phyloP scores from a whole-genome alignment of 2,797 vertebrate species.

The Spinibarbus caldwelli region DNA sequence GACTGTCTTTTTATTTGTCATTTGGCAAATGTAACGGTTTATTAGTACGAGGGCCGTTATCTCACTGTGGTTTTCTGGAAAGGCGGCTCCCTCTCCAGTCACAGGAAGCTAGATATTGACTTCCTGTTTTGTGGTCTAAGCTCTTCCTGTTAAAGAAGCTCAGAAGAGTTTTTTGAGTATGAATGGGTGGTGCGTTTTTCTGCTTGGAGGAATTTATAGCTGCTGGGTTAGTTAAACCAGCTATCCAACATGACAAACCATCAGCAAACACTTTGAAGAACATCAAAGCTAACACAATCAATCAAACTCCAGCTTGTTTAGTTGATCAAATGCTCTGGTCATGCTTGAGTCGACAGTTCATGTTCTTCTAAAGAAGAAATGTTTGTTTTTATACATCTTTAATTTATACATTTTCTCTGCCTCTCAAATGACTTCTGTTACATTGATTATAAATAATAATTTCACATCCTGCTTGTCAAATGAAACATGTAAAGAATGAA shows the following conservation, averaged over 20 bases:
- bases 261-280: background rate
- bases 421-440: background rate
- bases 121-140: conserved; percentile 71
- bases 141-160: conserved; percentile 64
- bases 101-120: conserved; percentile 72
- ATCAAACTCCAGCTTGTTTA: background rate
- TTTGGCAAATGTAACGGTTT: background rate
- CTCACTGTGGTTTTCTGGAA: background rate
- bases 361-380: background rate
- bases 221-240: background rate
- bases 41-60: background rate
- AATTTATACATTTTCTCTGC: background rate
- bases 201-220: background rate
- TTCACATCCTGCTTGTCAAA: background rate
- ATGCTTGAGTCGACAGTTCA: background rate
- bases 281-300: background rate
- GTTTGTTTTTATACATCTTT: background rate
- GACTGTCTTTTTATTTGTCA: background rate
- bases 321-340: background rate
- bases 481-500: background rate
- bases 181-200: background rate
- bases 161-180: conserved; percentile 36
- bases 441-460: background rate
- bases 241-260: background rate
- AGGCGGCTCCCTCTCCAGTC: conserved; percentile 55